Evolutionary conservation across 2,888 invertebrate species (phyloP), one percentile per base, ranked within the genome.

Genomic region (Congeria kusceri): DNA sequence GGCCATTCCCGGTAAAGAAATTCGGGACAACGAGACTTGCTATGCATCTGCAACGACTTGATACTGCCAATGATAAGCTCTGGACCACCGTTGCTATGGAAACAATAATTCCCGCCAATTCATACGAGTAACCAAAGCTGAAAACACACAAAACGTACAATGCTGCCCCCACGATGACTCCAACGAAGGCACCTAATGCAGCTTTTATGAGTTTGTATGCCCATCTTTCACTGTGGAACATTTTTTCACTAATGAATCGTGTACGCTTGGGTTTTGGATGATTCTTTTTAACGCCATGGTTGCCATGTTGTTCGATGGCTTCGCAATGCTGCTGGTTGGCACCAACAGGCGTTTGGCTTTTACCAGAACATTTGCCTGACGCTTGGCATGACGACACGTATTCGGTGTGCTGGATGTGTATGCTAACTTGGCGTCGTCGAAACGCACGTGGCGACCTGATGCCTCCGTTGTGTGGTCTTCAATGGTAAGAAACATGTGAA

Each of bases 1-100:
- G 61, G 0, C 87, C 87, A 32, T 79, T 80, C 15, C 82, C 80
- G 2, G 86, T 84, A 72, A 78, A 83, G 49, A 87, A 72, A 47
- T 68, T 81, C 1, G 86, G 85, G 62, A 87, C 44, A 28, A 86
- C 76, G 15, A 87, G 66, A 3, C 82, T 67, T 29, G 82, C 66
- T 13, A 83, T 77, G 44, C 86, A 86, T 27, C 87, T 62, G 39
- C 78, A 62, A 20, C 78, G 70, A 2, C 69, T 66, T 23, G 83
- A 85, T 15, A 85, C 39, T 0, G 78, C 84, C 39, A 86, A 47
- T 27, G 80, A 80, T 2, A 79, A 18, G 27, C 74, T 66, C 32
- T 86, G 73, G 15, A 83, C 29, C 18, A 86, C 13, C 0, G 85
- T 83, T 7, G 67, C 25, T 1, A 79, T 59, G 1, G 72, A 53